Evolutionary conservation across 2,888 invertebrate genomes (phyloP).

Genomic region (Calameuta pallipes): DNA sequence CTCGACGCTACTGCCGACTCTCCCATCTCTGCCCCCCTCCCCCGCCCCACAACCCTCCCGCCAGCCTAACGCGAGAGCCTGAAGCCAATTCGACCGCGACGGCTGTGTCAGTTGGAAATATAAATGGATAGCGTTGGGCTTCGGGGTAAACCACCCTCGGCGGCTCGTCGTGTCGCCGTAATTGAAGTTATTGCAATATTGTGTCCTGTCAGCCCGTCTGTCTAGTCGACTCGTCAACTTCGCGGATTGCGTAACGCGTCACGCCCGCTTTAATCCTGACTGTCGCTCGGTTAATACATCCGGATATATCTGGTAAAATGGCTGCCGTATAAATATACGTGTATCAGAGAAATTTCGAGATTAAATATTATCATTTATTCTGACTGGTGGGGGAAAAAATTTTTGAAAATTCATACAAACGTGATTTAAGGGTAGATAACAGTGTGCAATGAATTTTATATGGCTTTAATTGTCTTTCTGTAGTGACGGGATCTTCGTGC

Average conservation of each 20-base stretch:
- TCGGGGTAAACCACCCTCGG: constrained; percentile 40
- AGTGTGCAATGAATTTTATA: not conserved
- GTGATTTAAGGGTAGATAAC: not conserved
- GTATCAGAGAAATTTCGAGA: not conserved
- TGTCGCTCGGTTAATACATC: constrained; percentile 8
- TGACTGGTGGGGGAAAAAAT: not conserved
- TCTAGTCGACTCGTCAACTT: constrained; percentile 37
- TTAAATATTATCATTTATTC: not conserved
- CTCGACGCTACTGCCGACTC: not conserved
- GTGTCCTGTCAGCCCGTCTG: constrained; percentile 61
- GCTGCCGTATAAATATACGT: not conserved
- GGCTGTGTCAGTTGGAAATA: constrained; percentile 50
- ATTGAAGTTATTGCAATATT: constrained; percentile 67
- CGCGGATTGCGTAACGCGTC: constrained; percentile 51
- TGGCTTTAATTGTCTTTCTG: not conserved
- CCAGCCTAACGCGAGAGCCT: constrained; percentile 41
- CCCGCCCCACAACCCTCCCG: constrained; percentile 38
- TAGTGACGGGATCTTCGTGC: not conserved
- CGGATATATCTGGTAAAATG: not conserved
- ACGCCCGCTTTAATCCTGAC: constrained; percentile 52
- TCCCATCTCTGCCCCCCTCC: not conserved
- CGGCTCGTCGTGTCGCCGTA: constrained; percentile 59
- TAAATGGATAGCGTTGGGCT: constrained; percentile 49
- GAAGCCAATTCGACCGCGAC: constrained; percentile 55
- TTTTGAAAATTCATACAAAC: not conserved